These are phyloP conservation scores for Diaprepes abbreviatus DNA, from an alignment of 2,888 invertebrate genomes.

Conservation along the genomic window DNA sequence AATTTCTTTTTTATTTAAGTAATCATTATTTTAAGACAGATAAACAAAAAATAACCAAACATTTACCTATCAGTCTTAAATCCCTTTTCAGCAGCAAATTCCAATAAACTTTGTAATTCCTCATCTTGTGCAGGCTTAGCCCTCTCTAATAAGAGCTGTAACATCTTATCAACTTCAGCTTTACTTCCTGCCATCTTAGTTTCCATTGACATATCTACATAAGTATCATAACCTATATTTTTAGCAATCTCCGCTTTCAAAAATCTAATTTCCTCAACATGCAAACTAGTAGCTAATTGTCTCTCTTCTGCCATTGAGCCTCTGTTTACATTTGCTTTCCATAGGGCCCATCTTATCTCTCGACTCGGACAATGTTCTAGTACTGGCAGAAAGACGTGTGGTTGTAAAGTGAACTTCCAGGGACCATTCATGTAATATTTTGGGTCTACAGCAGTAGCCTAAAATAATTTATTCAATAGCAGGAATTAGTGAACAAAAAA, in stretches of 20 bases:
- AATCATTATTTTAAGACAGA: too few relatives aligned
- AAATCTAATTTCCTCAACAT: constrained; percentile 83
- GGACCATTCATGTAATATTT: constrained; percentile 78
- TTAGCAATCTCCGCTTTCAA: constrained; percentile 80
- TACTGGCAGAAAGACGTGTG: constrained; percentile 80
- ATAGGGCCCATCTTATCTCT: constrained; percentile 84
- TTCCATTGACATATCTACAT: constrained; percentile 90
- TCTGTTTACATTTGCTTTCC: constrained; percentile 83
- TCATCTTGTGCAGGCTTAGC: constrained; percentile 82
- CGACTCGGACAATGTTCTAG: constrained; percentile 89
- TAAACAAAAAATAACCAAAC: too few relatives aligned
- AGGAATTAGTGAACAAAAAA: too few relatives aligned
- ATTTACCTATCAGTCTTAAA: constrained; percentile 71
- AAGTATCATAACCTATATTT: constrained; percentile 78
- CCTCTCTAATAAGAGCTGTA: constrained; percentile 76
- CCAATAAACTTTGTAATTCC: constrained; percentile 79
- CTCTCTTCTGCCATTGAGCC: constrained; percentile 78
- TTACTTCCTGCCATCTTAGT: constrained; percentile 90
- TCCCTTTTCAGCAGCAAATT: constrained; percentile 82
- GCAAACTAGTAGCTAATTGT: constrained; percentile 77
- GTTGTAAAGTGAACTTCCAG: constrained; percentile 86
- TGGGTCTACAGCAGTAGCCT: constrained; percentile 74
- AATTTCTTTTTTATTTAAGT: too few relatives aligned
- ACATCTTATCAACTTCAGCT: constrained; percentile 73
- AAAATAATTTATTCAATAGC: too few relatives aligned